These are phyloP conservation scores for Sarcophaga subvicina DNA, from an alignment of 2,888 invertebrate genomes.

Conservation along the genomic window DNA sequence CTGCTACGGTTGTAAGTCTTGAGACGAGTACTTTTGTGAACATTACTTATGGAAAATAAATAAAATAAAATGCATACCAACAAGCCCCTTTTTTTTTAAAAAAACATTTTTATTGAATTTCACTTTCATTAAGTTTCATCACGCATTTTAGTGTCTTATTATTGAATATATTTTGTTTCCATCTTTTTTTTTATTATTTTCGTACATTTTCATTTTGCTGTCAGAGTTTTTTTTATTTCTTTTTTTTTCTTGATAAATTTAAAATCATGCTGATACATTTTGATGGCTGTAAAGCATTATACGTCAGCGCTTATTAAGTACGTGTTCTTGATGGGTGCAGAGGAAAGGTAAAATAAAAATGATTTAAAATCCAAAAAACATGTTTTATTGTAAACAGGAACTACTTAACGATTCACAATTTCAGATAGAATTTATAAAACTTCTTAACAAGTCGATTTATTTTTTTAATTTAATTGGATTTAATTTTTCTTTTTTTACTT, in stretches of 20 bases:
- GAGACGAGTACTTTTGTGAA: background rate
- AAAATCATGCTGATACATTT: background rate
- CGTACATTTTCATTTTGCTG: too few species aligned
- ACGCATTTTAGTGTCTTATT: constrained; percentile 25
- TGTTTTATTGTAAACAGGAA: constrained; percentile 58
- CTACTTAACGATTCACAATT: constrained; percentile 46
- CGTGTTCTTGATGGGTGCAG: background rate
- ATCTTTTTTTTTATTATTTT: too few species aligned
- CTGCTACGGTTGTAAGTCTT: constrained; percentile 12
- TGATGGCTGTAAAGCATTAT: background rate
- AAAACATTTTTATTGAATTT: constrained; percentile 40
- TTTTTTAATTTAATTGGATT: background rate
- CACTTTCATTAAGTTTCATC: constrained; percentile 60
- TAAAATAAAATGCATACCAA: constrained; percentile 3
- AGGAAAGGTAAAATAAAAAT: constrained; percentile 15
- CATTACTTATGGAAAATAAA: constrained; percentile 10
- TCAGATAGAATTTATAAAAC: constrained; percentile 28
- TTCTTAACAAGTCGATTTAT: constrained; percentile 41
- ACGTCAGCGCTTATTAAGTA: constrained; percentile 10
- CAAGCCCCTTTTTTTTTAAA: constrained; percentile 45
- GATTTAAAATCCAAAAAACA: constrained; percentile 32
- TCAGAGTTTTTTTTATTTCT: background rate
- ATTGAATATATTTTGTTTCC: too few species aligned
- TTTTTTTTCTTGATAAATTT: background rate
- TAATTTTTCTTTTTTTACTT: constrained; percentile 1